Percentiles rank a stretch among this genome's conserved stretches.
phyloP scores from a whole-genome alignment of 2,113 vertebrate genomes.

The Laticauda colubrina region DNA sequence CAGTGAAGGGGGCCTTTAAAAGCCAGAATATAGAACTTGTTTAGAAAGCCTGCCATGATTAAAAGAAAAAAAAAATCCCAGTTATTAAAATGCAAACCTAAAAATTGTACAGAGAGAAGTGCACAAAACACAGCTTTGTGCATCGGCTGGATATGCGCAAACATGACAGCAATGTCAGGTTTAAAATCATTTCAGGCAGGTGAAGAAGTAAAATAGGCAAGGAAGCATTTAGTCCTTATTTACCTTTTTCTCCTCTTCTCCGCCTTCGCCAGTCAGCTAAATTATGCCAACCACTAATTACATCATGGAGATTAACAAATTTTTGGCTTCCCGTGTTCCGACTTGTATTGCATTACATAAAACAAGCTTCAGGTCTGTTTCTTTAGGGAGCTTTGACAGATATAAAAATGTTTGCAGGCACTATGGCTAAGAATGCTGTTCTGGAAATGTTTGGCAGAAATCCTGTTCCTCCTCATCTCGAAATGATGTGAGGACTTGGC shows the following conservation, averaged over 20 bases:
- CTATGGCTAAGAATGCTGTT: conserved; percentile 40
- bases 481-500: conserved; percentile 35
- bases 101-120: neutral
- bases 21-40: neutral
- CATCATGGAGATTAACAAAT: conserved; percentile 43
- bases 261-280: conserved; percentile 34
- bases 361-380: conserved; percentile 37
- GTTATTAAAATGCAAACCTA: neutral
- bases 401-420: conserved; percentile 20
- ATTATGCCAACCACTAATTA: conserved; percentile 52
- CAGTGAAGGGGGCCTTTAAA: neutral
- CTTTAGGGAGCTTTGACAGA: conserved; percentile 30
- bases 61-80: neutral
- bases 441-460: conserved; percentile 38
- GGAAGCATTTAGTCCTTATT: conserved; percentile 31
- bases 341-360: conserved; percentile 46
- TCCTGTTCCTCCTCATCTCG: conserved; percentile 37
- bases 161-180: neutral
- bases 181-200: neutral
- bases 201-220: neutral
- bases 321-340: conserved; percentile 45
- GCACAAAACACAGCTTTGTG: neutral
- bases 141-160: neutral
- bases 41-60: neutral
- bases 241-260: neutral